These are phyloP conservation scores for Cenopis cana DNA, from an alignment of 2,888 invertebrate genomes.

Conservation along the genomic window DNA sequence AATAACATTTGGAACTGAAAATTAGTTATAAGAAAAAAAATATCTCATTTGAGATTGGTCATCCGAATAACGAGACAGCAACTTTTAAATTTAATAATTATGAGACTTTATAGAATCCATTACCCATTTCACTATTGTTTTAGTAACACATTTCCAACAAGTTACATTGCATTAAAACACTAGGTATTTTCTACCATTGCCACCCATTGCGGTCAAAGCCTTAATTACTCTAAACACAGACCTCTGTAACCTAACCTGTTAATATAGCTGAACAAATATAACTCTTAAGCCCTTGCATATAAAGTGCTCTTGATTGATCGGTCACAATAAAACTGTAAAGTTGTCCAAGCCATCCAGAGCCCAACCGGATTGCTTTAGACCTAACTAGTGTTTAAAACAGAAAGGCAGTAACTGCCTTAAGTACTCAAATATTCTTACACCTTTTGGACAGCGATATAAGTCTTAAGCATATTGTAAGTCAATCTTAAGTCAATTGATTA, in stretches of 20 bases:
- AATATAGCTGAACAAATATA: constrained; percentile 7
- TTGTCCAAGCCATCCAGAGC: constrained; percentile 27
- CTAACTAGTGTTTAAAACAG: background rate
- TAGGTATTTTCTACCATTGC: constrained; percentile 15
- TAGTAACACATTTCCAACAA: background rate
- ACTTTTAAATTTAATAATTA: background rate
- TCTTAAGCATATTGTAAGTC: background rate
- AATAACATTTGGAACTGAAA: too few species aligned
- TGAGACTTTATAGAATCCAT: background rate
- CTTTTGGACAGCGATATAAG: background rate
- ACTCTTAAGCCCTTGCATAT: background rate
- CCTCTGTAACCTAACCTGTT: constrained; percentile 28
- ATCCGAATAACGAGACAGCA: background rate
- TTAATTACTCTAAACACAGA: constrained; percentile 35
- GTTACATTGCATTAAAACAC: constrained; percentile 1
- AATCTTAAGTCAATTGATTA: constrained; percentile 18
- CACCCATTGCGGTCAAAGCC: constrained; percentile 17
- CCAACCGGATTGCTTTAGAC: constrained; percentile 33
- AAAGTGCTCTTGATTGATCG: constrained; percentile 17
- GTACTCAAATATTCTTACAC: constrained; percentile 6
- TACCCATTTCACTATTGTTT: background rate
- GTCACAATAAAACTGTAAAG: constrained; percentile 40
- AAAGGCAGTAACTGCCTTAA: constrained; percentile 5
- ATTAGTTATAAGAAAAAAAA: too few species aligned
- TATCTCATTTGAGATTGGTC: too few species aligned